Base-by-base conservation (phyloP, 2,797 vertebrate genomes). In the Craterocephalus amniculus region DNA sequence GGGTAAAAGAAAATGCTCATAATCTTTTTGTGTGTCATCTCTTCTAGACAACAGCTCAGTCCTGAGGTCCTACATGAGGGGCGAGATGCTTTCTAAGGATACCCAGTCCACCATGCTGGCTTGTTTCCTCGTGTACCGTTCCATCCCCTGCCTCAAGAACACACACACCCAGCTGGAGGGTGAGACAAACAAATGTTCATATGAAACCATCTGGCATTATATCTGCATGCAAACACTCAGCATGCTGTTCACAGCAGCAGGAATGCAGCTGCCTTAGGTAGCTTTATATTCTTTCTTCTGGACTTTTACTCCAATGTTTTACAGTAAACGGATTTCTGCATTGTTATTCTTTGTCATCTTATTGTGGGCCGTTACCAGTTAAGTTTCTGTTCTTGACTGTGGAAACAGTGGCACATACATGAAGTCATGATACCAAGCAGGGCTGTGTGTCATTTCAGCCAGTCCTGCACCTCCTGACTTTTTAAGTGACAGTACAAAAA, bases 61-160 rank as follows among this genome's bases (percentile, higher is more conserved):
- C 29, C 85, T 95, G 62, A 91, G 94, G 57, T 92, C 95, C 45
- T 99, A 99, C 86, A 88, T 99, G 79, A 95, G 83, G 0, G 92
- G 94, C 1, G 94, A 95, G 84, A 81, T 87, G 34, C 83, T 91
- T 0, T 90, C 92, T 4, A 93, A 93, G 13, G 84, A 87, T 20
- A 54, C 87, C 0, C 94, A 95, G 45, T 91, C 93, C 20, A 90
- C 88, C 81, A 93, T 95, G 93, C 84, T 99, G 88, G 95, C 97
- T 58, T 97, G 96, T 83, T 99, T 98, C 88, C 94, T 99, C 3
- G 94, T 98, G 43, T 99, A 98, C 88, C 95, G 97, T 81, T 96
- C 97, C 0, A 92, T 99, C 74, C 97, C 96, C 0, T 95, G 92
- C 0, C 94, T 94, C 0, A 92, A 84, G 52, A 95, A 94, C 80